Evolutionary conservation across 2,113 vertebrate species (phyloP).

Genomic region (Chionodraco myersi): DNA sequence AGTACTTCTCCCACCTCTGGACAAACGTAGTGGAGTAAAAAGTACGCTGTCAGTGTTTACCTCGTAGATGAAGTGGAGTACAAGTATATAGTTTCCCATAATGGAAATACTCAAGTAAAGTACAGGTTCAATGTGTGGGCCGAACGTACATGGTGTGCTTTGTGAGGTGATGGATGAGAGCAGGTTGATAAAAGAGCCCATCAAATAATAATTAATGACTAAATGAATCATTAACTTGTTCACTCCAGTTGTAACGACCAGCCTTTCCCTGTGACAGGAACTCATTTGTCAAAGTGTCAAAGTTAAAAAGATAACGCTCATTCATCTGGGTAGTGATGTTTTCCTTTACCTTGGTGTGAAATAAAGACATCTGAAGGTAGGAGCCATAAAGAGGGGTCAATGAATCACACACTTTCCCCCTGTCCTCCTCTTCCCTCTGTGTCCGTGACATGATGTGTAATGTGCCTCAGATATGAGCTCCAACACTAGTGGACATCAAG

Average conservation of each 20-base stretch:
- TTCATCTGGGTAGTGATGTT: not conserved
- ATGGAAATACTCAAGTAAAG: too few species aligned
- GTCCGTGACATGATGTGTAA: conserved; percentile 51
- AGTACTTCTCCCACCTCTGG: too few species aligned
- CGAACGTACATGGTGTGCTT: too few species aligned
- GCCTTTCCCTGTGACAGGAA: not conserved
- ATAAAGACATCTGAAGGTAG: conserved; percentile 20
- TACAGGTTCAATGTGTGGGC: too few species aligned
- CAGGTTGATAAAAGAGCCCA: not conserved
- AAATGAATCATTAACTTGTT: conserved; percentile 21
- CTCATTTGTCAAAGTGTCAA: conserved; percentile 22
- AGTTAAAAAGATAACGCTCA: conserved; percentile 2
- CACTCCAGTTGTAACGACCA: not conserved
- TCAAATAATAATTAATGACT: not conserved
- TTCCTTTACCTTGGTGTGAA: conserved; percentile 2
- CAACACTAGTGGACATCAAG: conserved; percentile 50
- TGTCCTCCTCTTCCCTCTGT: conserved; percentile 8
- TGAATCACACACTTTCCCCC: conserved; percentile 12
- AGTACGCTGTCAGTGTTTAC: too few species aligned
- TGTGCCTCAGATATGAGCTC: conserved; percentile 32
- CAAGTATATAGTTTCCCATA: too few species aligned
- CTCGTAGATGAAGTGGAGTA: too few species aligned
- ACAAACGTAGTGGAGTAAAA: not conserved
- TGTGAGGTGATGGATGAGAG: not conserved
- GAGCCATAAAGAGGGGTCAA: conserved; percentile 22